Conservation (phyloP, 2,797 vertebrate genomes). For the Melanotaenia pygmaea region DNA sequence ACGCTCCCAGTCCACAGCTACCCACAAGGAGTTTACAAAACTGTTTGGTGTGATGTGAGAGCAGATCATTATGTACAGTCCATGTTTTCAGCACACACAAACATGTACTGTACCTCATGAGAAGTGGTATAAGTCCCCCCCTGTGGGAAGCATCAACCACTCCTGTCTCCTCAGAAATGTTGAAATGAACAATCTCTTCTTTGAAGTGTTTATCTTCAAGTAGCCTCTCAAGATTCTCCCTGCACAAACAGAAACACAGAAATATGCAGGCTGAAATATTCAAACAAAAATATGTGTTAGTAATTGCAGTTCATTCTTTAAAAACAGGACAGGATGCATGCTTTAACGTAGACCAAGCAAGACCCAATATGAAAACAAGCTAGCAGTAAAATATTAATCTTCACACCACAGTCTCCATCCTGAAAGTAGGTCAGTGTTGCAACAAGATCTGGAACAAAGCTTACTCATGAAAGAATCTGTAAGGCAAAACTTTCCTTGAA, state of each 20-base stretch:
- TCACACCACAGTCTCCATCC: background rate
- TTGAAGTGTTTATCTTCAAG: conserved; percentile 96
- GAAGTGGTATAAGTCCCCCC: conserved; percentile 87
- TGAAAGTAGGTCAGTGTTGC: conserved; percentile 31
- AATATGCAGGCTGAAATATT: conserved; percentile 1
- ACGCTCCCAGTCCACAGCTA: background rate
- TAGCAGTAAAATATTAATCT: background rate
- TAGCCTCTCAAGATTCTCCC: conserved; percentile 92
- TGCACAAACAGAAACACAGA: conserved; percentile 59
- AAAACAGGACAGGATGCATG: background rate
- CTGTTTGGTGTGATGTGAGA: background rate
- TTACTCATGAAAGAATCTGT: conserved; percentile 20
- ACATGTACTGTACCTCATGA: conserved; percentile 89
- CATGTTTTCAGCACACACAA: background rate
- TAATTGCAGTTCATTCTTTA: background rate
- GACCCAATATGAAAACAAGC: background rate
- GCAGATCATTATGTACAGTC: background rate
- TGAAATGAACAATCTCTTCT: conserved; percentile 96
- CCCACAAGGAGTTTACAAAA: background rate
- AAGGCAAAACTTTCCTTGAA: conserved; percentile 25
- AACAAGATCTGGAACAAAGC: conserved; percentile 37
- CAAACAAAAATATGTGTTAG: background rate
- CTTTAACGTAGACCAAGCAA: background rate
- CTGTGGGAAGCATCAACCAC: conserved; percentile 89
- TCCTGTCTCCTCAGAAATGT: conserved; percentile 90